Evolutionary conservation across 1,140 invertebrate genomes (phyloP).

Genomic region (Leptinotarsa texana): DNA sequence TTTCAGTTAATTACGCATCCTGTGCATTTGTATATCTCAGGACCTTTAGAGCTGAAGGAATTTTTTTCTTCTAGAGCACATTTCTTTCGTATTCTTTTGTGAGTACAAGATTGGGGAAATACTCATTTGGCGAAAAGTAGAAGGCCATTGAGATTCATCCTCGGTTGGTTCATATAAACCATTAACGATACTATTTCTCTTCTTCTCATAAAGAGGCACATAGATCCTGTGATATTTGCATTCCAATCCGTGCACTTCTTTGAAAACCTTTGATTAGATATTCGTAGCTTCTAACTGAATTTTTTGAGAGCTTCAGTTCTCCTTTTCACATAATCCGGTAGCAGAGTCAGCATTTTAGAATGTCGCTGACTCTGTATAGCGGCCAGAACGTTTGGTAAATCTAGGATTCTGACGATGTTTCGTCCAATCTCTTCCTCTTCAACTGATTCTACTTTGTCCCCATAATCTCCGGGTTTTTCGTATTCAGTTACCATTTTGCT

Average conservation of each 20-base stretch:
- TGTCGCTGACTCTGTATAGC: slow-evolving; percentile 44
- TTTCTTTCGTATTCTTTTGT: slow-evolving; percentile 96
- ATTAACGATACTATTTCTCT: slow-evolving; percentile 74
- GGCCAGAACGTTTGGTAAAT: slow-evolving; percentile 47
- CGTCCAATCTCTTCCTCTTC: slow-evolving; percentile 50
- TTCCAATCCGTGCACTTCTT: slow-evolving; percentile 92
- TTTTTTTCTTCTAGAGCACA: slow-evolving; percentile 87
- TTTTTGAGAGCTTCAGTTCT: slow-evolving; percentile 89
- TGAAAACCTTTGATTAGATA: slow-evolving; percentile 92
- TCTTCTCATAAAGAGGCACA: slow-evolving; percentile 80
- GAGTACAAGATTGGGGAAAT: slow-evolving; percentile 91
- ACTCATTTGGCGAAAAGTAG: slow-evolving; percentile 93
- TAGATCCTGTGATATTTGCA: slow-evolving; percentile 87
- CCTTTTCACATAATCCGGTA: slow-evolving; percentile 78
- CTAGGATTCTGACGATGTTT: slow-evolving; percentile 42
- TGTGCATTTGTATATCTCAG: slow-evolving; percentile 93
- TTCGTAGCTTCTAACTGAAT: slow-evolving; percentile 85
- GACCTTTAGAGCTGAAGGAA: slow-evolving; percentile 96
- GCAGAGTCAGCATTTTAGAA: slow-evolving; percentile 56
- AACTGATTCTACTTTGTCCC: slow-evolving; percentile 48
- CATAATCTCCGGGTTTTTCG: slow-evolving; percentile 48
- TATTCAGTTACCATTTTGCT: slow-evolving; percentile 37
- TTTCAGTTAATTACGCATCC: slow-evolving; percentile 62
- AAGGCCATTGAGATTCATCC: slow-evolving; percentile 81
- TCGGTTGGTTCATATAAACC: slow-evolving; percentile 88